Evolutionary conservation across 2,888 invertebrate species (phyloP), one percentile per base, ranked within the genome.

Genomic region (Gari tellinella): DNA sequence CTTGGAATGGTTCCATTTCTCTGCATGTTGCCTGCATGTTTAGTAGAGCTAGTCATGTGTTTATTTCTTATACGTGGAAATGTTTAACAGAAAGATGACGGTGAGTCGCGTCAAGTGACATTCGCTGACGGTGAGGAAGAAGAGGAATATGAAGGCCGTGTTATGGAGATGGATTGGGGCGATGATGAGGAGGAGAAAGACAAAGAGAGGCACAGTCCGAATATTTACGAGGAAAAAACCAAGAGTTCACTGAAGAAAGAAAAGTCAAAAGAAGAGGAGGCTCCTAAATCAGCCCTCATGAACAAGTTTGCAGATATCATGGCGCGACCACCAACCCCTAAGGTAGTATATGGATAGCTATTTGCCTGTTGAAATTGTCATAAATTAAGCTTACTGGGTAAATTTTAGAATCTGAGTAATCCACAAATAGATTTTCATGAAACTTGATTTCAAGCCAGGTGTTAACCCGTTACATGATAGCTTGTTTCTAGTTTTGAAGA

Each of bases 301-400:
- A 82, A 83, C 38, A 89, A 88, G 66, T 83, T 89, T 78, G 80
- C 88, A 45, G 82, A 83, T 14, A 80, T 87, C 19, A 82, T 88
- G 80, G 73, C 86, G 7, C 83, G 83, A 57, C 72, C 86, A 7
- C 81, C 86, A 12, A 72, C 87, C 7, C 84, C 84, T 19, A 61
- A 69, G 75, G 75, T 75, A 66, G 17, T 38, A 37, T 19, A 7
- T 8, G 3, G 12, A 8, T 12, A 19, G 3, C 21, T 37, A 12
- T 55, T 40, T 55, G 15, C 38, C 14, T 19, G 14, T n/a, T n/a
- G n/a, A n/a, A n/a, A n/a, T n/a, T n/a, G n/a, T n/a, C n/a, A n/a
- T n/a, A n/a, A n/a, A n/a, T n/a, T n/a, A n/a, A n/a, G n/a, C n/a
- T n/a, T n/a, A n/a, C n/a, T n/a, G n/a, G n/a, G n/a, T n/a, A n/a